Evolutionary conservation across 2,797 vertebrate genomes (phyloP).

Genomic region (Pyrrhura leucotis): DNA sequence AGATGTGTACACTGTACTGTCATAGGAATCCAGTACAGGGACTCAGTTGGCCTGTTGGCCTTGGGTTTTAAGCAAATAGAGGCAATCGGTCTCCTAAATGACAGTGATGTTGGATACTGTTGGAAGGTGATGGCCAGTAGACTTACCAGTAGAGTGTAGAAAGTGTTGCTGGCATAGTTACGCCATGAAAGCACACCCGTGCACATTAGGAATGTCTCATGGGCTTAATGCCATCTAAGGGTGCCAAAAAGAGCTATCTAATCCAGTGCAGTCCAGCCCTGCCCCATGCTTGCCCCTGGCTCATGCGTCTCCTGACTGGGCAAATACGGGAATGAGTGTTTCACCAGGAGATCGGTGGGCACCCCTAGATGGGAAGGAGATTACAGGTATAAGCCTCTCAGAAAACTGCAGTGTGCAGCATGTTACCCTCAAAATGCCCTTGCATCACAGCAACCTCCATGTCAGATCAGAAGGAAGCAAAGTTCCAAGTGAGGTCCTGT

Average conservation of each 20-base stretch:
- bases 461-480: not conserved
- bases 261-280: not conserved
- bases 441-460: not conserved
- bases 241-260: not conserved
- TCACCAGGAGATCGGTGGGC: not conserved
- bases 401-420: not conserved
- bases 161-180: not conserved
- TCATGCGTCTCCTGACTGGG: not conserved
- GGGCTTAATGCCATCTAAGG: not conserved
- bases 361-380: fast-evolving
- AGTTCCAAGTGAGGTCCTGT: not conserved
- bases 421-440: not conserved
- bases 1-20: not conserved
- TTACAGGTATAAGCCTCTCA: not conserved
- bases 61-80: not conserved
- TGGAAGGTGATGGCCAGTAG: not conserved
- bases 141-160: not conserved
- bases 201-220: not conserved
- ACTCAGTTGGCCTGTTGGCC: not conserved
- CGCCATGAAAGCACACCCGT: fast-evolving
- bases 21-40: not conserved
- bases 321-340: not conserved
- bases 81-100: not conserved
- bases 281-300: not conserved
- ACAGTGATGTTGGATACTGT: fast-evolving